phyloP scores from a whole-genome alignment of 92 coral and sea anemone species.

The Anthopleura xanthogrammica region DNA sequence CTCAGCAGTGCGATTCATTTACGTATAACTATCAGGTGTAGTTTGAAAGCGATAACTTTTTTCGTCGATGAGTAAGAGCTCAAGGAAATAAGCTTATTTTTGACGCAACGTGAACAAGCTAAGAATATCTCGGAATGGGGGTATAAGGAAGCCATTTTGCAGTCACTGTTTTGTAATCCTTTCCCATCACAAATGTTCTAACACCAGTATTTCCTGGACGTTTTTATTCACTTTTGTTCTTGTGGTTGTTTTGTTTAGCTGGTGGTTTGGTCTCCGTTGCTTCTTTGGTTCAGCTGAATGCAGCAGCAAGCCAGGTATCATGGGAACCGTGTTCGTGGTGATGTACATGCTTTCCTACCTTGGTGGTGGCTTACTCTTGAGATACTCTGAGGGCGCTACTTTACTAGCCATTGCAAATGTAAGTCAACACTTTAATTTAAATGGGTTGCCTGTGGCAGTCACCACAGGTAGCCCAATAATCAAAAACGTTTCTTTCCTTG shows the following conservation, averaged over 20 bases:
- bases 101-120: no score
- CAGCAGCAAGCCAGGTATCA: slow-evolving; percentile 46
- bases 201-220: background rate
- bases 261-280: slow-evolving; percentile 83
- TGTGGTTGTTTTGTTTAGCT: slow-evolving; percentile 37
- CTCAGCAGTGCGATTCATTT: no score
- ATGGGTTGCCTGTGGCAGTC: background rate
- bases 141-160: no score
- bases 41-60: no score
- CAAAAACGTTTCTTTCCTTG: background rate
- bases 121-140: no score
- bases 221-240: background rate
- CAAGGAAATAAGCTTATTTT: no score
- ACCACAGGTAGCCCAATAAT: background rate
- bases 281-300: slow-evolving; percentile 84
- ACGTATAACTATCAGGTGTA: no score
- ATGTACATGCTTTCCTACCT: slow-evolving; percentile 71
- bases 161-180: no score
- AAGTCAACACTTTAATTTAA: slow-evolving; percentile 4
- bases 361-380: slow-evolving; percentile 66
- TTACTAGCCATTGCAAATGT: slow-evolving; percentile 74
- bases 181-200: no score
- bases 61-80: no score
- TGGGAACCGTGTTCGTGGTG: slow-evolving; percentile 69
- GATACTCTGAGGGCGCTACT: slow-evolving; percentile 91